These are phyloP conservation scores for Takifugu bimaculatus DNA, from an alignment of 2,113 vertebrate species.

Conservation along the genomic window DNA sequence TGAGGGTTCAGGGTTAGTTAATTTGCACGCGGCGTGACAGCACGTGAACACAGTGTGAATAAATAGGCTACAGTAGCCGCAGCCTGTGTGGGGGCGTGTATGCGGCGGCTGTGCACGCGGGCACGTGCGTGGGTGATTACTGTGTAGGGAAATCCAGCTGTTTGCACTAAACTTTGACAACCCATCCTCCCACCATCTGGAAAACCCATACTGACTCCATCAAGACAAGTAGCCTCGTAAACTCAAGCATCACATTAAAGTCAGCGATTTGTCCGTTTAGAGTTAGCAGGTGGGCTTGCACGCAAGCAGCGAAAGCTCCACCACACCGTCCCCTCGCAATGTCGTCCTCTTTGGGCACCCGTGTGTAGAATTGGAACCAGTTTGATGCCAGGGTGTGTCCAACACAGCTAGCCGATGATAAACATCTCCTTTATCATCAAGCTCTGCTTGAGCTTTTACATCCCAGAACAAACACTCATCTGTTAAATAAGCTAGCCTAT, in stretches of 20 bases:
- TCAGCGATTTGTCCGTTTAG: neutral
- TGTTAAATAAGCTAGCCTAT: too few relatives aligned
- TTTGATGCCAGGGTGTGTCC: too few relatives aligned
- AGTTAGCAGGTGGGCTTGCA: neutral
- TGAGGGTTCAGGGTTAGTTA: slow-evolving; percentile 8
- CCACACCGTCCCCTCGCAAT: too few relatives aligned
- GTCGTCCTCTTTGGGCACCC: too few relatives aligned
- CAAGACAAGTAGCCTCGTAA: slow-evolving; percentile 19
- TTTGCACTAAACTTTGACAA: slow-evolving; percentile 22
- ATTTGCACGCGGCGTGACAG: slow-evolving; percentile 4
- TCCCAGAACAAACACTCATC: too few relatives aligned
- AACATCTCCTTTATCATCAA: too few relatives aligned
- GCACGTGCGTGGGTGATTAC: slow-evolving; percentile 6
- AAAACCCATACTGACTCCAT: slow-evolving; percentile 26
- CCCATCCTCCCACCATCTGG: slow-evolving; percentile 21
- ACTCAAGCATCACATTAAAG: slow-evolving; percentile 20
- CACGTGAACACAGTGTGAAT: neutral
- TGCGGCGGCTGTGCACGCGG: neutral
- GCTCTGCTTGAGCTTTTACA: too few relatives aligned
- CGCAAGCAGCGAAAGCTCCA: neutral
- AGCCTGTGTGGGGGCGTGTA: neutral
- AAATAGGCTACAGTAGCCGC: slow-evolving; percentile 19
- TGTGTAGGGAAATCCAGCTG: slow-evolving; percentile 25
- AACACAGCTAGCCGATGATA: too few relatives aligned
- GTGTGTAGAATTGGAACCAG: too few relatives aligned